Evolutionary conservation across 2,113 vertebrate species (phyloP).

Genomic region (Empidonax traillii): DNA sequence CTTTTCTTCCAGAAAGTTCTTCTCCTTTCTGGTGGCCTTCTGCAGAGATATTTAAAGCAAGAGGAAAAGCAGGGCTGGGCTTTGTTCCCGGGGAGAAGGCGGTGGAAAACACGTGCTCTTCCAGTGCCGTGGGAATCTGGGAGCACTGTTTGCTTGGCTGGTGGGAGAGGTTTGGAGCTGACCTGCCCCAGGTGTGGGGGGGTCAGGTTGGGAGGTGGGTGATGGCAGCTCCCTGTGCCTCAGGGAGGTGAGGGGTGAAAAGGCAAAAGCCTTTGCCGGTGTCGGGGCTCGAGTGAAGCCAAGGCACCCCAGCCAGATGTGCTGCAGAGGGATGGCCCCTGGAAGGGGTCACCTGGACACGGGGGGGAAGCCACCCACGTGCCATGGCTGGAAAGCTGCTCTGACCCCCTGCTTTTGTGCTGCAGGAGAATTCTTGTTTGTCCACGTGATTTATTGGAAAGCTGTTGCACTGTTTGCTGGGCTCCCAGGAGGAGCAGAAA

Average conservation of each 20-base stretch:
- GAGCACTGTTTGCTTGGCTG: background rate
- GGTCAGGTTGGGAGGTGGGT: background rate
- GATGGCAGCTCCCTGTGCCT: background rate
- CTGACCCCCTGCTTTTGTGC: background rate
- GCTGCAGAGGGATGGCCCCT: background rate
- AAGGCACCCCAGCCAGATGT: background rate
- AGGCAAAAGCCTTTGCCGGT: background rate
- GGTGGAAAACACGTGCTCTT: background rate
- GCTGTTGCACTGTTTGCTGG: background rate
- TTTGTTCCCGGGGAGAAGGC: background rate
- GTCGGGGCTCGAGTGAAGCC: background rate
- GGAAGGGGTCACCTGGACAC: background rate
- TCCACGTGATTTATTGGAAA: background rate
- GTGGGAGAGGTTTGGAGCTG: background rate
- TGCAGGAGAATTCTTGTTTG: background rate
- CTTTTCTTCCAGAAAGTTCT: background rate
- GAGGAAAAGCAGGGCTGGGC: background rate
- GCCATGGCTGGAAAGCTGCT: background rate
- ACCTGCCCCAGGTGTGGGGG: background rate
- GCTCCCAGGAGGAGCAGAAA: background rate
- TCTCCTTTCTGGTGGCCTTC: background rate
- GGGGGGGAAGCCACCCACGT: conserved; percentile 11
- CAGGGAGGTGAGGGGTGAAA: fast-evolving
- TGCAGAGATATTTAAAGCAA: background rate
- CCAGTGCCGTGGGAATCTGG: background rate